Conservation (phyloP, 2,797 vertebrate genomes). For the Myoxocephalus aenaeus region DNA sequence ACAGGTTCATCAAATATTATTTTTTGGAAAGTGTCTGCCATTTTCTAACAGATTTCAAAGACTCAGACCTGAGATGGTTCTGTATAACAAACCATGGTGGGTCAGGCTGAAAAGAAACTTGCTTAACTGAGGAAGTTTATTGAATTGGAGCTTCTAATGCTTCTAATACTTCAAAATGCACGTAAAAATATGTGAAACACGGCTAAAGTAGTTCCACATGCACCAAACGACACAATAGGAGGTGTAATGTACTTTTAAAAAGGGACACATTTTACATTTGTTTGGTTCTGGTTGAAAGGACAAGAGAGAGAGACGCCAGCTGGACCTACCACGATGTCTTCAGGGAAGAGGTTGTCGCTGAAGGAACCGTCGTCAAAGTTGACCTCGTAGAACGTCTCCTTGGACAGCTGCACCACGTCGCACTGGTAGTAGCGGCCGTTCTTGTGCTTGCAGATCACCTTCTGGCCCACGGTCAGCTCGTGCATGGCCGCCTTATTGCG, state of each 20-base stretch:
- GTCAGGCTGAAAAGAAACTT: too few relatives aligned
- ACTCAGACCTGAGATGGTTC: too few relatives aligned
- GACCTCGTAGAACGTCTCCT: constrained; percentile 96
- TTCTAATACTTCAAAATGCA: background rate
- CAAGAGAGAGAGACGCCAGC: background rate
- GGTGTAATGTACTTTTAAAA: background rate
- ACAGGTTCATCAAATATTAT: too few relatives aligned
- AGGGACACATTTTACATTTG: background rate
- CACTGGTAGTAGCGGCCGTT: constrained; percentile 96
- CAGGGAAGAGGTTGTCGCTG: constrained; percentile 96
- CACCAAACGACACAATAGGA: background rate
- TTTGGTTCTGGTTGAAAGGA: background rate
- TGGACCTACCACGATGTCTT: constrained; percentile 91
- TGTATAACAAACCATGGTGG: too few relatives aligned
- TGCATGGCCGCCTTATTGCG: constrained; percentile 85
- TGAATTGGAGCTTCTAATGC: background rate
- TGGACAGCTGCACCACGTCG: constrained; percentile 91
- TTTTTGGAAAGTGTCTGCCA: too few relatives aligned
- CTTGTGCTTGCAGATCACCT: constrained; percentile 95
- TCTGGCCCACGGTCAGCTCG: constrained; percentile 90
- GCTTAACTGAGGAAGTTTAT: too few relatives aligned
- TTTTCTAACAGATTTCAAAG: too few relatives aligned
- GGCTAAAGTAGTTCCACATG: background rate
- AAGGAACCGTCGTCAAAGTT: constrained; percentile 98
- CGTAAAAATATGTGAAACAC: background rate